Evolutionary conservation across 2,888 invertebrate genomes (phyloP), one percentile per base, ranked within the genome.

Genomic region (Psylliodes chrysocephalus): DNA sequence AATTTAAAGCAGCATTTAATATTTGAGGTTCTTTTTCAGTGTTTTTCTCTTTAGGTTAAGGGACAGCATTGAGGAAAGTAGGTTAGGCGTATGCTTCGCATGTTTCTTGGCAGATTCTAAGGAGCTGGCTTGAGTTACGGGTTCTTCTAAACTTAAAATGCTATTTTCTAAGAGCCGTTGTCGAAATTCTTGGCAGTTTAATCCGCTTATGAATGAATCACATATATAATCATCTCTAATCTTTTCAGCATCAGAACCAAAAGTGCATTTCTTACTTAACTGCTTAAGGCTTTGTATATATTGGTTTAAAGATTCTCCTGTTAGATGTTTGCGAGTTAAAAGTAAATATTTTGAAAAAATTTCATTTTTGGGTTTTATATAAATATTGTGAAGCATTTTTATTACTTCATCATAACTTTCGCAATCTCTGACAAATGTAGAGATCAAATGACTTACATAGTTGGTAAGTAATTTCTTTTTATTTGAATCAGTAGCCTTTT

Each of bases 161-260:
- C 10, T 30, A 10, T 30, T 30, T 30, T 30, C 60, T 18, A 42
- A 28, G 6, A 52, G 17, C 2, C 44, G 15, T 44, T 60, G 60
- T 17, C 42, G 15, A 40, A 60, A 19, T 51, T 28, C n/a, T n/a
- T 14, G 1, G 5, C 40, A 52, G 12, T 7, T 25, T 33, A 53
- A 33, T 2, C 54, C 46, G 22, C 42, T 60, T 12, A 60, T 60
- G 28, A 60, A 60, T 6, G 60, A 10, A 46, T 60, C 53, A 4
- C 60, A 1, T 28, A 60, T 60, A 15, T 44, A 60, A n/a, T 60
- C 53, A 18, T 60, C 35, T n/a, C 33, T n/a, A 46, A 52, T 52
- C 17, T 60, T 17, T 8, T 60, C 51, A 25, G 52, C 42, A 5
- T 25, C 12, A 35, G 60, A 5, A n/a, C 14, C 35, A 28, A 60